phyloP scores from a whole-genome alignment of 2,888 invertebrate genomes.

The Spicauda simplicius region DNA sequence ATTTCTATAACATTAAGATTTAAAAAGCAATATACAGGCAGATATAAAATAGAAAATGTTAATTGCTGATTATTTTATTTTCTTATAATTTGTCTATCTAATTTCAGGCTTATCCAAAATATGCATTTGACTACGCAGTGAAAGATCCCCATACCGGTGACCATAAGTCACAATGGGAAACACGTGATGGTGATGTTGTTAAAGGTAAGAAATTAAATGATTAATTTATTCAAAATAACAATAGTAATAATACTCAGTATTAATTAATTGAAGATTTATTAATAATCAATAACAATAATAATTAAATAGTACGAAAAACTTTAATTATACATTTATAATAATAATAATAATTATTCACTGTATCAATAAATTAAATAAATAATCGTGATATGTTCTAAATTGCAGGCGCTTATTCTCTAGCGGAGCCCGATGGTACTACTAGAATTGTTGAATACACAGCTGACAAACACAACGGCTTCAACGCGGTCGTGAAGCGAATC shows the following conservation, averaged over 20 bases:
- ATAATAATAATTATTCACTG: too few relatives aligned
- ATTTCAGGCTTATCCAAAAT: constrained; percentile 84
- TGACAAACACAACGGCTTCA: constrained; percentile 79
- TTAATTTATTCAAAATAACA: neutral
- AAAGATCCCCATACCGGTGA: constrained; percentile 86
- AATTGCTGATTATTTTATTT: too few relatives aligned
- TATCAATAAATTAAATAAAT: neutral
- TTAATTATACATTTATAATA: too few relatives aligned
- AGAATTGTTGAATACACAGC: constrained; percentile 82
- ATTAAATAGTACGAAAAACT: too few relatives aligned
- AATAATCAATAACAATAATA: too few relatives aligned
- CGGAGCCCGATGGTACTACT: constrained; percentile 80
- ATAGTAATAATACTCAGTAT: too few relatives aligned
- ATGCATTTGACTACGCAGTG: constrained; percentile 86
- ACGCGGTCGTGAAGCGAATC: constrained; percentile 79
- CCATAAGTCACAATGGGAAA: constrained; percentile 85
- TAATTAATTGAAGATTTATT: too few relatives aligned
- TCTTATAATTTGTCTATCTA: neutral
- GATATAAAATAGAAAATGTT: too few relatives aligned
- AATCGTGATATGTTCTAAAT: constrained; percentile 13
- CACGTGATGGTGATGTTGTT: constrained; percentile 86
- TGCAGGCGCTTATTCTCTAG: constrained; percentile 79
- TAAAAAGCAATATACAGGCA: neutral
- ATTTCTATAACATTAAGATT: neutral
- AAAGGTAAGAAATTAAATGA: constrained; percentile 64